Base-by-base conservation (phyloP, 2,113 vertebrate species). In the Sardina pilchardus region DNA sequence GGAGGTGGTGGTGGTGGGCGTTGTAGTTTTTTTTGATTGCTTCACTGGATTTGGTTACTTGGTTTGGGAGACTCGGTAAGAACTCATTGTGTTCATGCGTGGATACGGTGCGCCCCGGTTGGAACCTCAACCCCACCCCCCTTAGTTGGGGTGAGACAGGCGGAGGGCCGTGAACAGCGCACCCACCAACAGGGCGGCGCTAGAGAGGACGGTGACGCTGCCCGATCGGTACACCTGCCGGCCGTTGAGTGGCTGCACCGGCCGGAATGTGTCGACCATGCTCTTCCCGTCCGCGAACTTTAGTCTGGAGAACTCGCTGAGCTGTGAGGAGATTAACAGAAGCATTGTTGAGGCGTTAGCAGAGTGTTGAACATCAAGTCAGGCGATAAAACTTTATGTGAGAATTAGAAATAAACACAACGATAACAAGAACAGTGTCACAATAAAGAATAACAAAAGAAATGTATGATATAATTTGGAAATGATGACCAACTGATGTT, bases 251-350 rank as follows among this genome's bases (percentile, higher is more conserved):
- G 94, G 92, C 92, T 95, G 95, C 26, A 95, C 91, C 0, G 94
- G 94, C 85, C 95, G 89, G 92, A 93, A 96, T 8, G 88, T 95
- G 0, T 78, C 91, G 50, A 90, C 86, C 95, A 96, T 94, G 0
- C 36, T 10, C 10, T 88, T 91, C 0, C 91, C 92, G 7, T 92
- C 87, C 0, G 67, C 16, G 84, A 94, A 96, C 88, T 92, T 89
- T 48, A 96, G 88, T 1, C 87, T 53, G 0, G 94, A 95, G 86
- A 95, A 95, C 0, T 45, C 91, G 7, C 9, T 24, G 6, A 96
- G 90, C 95, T 96, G 89, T 50, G 83, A 26, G 67, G 87, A 81
- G 26, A 75, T 14, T 81, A 30, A 84, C 43, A 80, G 43, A 84
- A 8, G 34, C 16, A 4, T 78, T 16, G 30, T 16, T 36, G 30